phyloP scores from a whole-genome alignment of 2,113 vertebrate genomes.

The Passerina amoena region DNA sequence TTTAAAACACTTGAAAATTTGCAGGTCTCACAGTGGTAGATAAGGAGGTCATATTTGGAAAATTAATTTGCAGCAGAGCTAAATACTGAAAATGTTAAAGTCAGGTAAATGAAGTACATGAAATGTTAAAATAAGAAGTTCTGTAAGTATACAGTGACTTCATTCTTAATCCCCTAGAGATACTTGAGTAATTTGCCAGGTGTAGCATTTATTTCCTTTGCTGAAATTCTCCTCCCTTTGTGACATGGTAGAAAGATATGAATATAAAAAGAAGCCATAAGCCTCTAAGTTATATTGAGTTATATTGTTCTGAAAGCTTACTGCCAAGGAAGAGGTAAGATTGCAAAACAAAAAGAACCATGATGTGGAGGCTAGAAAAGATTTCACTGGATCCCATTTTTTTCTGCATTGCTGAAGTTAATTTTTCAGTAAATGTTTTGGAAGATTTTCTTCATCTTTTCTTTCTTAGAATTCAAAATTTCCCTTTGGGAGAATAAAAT shows the following conservation, averaged over 20 bases:
- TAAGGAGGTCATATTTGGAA: background rate
- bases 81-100: background rate
- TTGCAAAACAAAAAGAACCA: background rate
- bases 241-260: background rate
- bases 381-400: background rate
- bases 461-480: background rate
- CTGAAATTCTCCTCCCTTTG: background rate
- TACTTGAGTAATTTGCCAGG: background rate
- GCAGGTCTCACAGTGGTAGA: background rate
- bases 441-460: background rate
- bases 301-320: background rate
- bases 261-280: background rate
- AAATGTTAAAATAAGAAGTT: background rate
- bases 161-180: background rate
- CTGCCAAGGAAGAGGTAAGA: background rate
- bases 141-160: background rate
- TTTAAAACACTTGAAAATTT: background rate
- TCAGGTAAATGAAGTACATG: background rate
- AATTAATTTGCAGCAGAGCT: background rate
- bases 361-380: background rate
- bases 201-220: background rate
- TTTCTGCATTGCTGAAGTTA: background rate
- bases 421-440: background rate
- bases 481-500: background rate
- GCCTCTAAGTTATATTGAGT: background rate